Evolutionary conservation across 2,113 vertebrate genomes (phyloP), one percentile per base, ranked within the genome.

Genomic region (Nycticryphes semicollaris): DNA sequence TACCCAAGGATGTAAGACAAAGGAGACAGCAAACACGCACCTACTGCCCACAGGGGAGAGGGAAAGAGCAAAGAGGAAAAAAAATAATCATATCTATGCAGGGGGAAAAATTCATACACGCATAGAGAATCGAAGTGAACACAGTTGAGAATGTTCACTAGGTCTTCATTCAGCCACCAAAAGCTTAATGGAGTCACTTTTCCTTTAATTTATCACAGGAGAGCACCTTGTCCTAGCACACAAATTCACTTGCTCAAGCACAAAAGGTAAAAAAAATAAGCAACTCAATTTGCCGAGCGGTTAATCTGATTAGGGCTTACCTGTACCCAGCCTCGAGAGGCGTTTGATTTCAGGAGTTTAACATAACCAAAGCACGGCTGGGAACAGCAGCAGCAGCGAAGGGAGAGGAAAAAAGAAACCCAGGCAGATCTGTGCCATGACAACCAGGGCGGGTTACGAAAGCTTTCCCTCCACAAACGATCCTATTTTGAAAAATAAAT

Each of bases 231-330:
- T 64, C 62, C 63, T 27, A 23, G 62, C 37, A 39, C 53, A 68
- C 45, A 35, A 23, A 83, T 19, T 67, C 72, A 64, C 47, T 4
- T 8, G 69, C 73, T 84, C 43, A 30, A 62, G 92, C 69, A 48
- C 45, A 79, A 13, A 24, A 4, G 75, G 81, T 41, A 23, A 87
- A 33, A 25, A 87, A 33, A 86, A 81, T 3, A 43, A 74, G 24
- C 79, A 80, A 20, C 33, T 78, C 53, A 0, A 24, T 79, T 4
- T 90, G 83, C 86, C 56, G 88, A 80, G 87, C 28, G 4, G 78
- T 22, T 91, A 39, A 95, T 94, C 93, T 79, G 67, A 64, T n/a
- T 24, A 78, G 90, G 88, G 95, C 93, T 96, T 89, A 96, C 93
- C 92, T 95, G 94, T 92, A 89, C 94, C 94, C 80, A 45, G 80